Evolutionary conservation across 2,888 invertebrate genomes (phyloP).

Genomic region (Chrysina gloriosa): DNA sequence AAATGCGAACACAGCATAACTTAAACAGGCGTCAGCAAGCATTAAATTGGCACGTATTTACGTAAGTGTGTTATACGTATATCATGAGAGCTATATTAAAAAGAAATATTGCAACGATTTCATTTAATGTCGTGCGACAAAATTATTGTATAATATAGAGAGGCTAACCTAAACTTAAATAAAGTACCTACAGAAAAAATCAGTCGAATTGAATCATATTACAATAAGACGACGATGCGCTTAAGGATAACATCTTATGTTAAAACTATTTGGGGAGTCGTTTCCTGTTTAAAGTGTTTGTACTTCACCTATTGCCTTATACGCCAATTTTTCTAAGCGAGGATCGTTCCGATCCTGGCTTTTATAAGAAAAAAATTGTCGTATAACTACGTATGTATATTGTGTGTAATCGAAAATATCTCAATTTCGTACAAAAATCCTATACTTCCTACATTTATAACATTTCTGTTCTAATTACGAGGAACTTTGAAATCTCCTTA

Average conservation of each 20-base stretch:
- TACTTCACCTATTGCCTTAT: conserved; percentile 5
- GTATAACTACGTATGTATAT: background rate
- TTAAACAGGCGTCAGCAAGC: conserved; percentile 8
- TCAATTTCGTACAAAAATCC: conserved; percentile 15
- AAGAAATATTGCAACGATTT: conserved; percentile 8
- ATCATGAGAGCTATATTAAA: too few relatives aligned
- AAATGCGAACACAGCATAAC: conserved; percentile 5
- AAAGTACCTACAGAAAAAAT: background rate
- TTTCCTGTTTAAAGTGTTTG: background rate
- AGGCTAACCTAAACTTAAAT: background rate
- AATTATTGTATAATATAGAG: background rate
- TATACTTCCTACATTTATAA: background rate
- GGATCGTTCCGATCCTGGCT: too few relatives aligned
- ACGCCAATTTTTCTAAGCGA: background rate
- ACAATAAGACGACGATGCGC: too few relatives aligned
- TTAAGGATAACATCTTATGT: background rate
- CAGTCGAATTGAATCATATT: background rate
- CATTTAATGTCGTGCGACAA: conserved; percentile 15
- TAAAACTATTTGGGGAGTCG: background rate
- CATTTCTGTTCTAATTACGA: conserved; percentile 10
- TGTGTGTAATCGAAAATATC: conserved; percentile 7
- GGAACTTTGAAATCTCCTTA: conserved; percentile 12
- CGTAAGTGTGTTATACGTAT: too few relatives aligned
- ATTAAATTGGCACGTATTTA: conserved; percentile 18
- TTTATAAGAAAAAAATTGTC: too few relatives aligned